phyloP scores from a whole-genome alignment of 2,888 invertebrate genomes.

The Microchrysa polita region DNA sequence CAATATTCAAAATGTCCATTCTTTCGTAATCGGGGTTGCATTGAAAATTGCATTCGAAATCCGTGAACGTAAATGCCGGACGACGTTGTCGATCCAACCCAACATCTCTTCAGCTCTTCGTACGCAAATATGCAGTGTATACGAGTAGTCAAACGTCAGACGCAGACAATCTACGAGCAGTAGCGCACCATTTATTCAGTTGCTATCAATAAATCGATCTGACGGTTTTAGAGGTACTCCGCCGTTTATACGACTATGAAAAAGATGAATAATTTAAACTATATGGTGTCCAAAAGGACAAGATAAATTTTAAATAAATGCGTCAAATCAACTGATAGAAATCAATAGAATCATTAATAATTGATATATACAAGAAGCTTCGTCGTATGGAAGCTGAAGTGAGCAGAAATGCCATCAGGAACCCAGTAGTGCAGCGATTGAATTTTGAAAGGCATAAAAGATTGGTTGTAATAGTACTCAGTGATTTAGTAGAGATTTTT shows the following conservation, averaged over 20 bases:
- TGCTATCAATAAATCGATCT: slow-evolving; percentile 3
- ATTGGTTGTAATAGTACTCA: no score
- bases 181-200: slow-evolving; percentile 12
- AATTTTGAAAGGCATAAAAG: neutral
- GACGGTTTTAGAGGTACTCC: neutral
- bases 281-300: slow-evolving; percentile 23
- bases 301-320: slow-evolving; percentile 40
- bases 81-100: no score
- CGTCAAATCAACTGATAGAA: slow-evolving; percentile 48
- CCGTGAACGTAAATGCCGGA: no score
- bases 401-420: neutral
- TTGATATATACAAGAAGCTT: slow-evolving; percentile 57
- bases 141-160: no score
- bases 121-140: no score
- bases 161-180: neutral
- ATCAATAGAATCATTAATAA: slow-evolving; percentile 60
- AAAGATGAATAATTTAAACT: slow-evolving; percentile 24
- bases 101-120: no score
- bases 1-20: no score
- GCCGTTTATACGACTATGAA: slow-evolving; percentile 12
- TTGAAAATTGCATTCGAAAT: no score
- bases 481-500: no score
- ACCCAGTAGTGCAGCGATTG: slow-evolving; percentile 29
- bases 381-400: slow-evolving; percentile 35
- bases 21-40: no score